Base-by-base conservation (phyloP, 2,113 vertebrate species). In the Condylura cristata region DNA sequence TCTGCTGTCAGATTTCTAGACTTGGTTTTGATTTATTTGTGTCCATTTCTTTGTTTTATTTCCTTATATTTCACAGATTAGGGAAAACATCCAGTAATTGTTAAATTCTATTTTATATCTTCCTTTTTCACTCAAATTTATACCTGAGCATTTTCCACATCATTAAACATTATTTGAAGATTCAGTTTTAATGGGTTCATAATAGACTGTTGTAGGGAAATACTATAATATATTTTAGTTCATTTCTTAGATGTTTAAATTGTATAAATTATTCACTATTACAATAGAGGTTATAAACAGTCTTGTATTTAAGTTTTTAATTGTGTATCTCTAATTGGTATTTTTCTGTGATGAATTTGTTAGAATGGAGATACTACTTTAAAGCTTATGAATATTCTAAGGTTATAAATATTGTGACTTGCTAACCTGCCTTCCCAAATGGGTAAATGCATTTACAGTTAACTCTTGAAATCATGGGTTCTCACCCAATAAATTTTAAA, bases 91-190 rank as follows among this genome's bases (percentile, higher is more conserved):
- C 20, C 53, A 56, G 53, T 22, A 22, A 22, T 56, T 56, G 53
- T 56, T 56, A 56, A 22, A 56, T 56, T 22, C 53, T 22, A 56
- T 56, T 70, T 91, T 84, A 76, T 48, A 66, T 46, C 18, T 6
- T 84, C 34, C 11, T 89, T 94, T 95, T 95, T 53, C 51, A 91
- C 12, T 71, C 90, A 93, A 66, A 78, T 88, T 96, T 93, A 76
- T 92, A 68, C 58, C 53, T 68, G 34, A 81, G 28, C 44, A 87
- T 94, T 93, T 96, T 84, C 71, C 56, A 70, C 56, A 61, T 89
- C 71, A 80, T 95, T 93, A 93, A 91, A 90, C 84, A 95, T 61
- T 96, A 94, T 92, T 83, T 92, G 44, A 96, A 96, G 92, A 95
- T 89, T n/a, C 44, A 84, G 20, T 81, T 92, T 95, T 86, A 95